Percentiles rank a stretch among this genome's conserved stretches.
These are phyloP conservation scores for Limenitis arthemis DNA, from an alignment of 2,888 invertebrate species.

Conservation along the genomic window DNA sequence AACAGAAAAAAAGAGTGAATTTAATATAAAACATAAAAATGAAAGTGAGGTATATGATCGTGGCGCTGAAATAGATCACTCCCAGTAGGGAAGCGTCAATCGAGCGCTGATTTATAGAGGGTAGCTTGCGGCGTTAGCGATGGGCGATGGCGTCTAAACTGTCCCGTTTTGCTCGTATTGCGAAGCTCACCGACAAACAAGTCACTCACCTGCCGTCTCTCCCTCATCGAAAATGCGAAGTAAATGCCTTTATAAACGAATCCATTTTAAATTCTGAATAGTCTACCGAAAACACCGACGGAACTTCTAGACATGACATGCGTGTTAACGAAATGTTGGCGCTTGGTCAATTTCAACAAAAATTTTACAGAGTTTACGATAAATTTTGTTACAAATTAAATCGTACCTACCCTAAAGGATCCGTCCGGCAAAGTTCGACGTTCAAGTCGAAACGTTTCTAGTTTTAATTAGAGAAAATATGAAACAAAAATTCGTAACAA, in stretches of 20 bases:
- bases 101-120: constrained; percentile 67
- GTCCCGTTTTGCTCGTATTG: constrained; percentile 64
- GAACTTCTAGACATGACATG: constrained; percentile 65
- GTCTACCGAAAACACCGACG: constrained; percentile 60
- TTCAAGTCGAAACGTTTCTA: constrained; percentile 28
- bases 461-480: constrained; percentile 34
- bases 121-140: constrained; percentile 32
- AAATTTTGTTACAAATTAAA: constrained; percentile 46
- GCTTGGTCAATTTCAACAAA: constrained; percentile 54
- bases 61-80: constrained; percentile 67
- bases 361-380: constrained; percentile 41
- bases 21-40: no score
- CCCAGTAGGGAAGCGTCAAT: constrained; percentile 70
- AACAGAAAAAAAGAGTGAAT: no score
- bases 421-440: constrained; percentile 24
- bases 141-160: constrained; percentile 59
- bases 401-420: constrained; percentile 32
- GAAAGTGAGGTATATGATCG: constrained; percentile 62
- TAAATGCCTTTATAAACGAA: constrained; percentile 68
- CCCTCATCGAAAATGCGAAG: constrained; percentile 65
- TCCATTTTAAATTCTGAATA: constrained; percentile 65
- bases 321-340: constrained; percentile 62
- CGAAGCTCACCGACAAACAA: constrained; percentile 61
- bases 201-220: constrained; percentile 67
- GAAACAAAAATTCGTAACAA: constrained; percentile 38